A percentile compares a stretch with the other conserved stretches of the same genome.
phyloP scores from a whole-genome alignment of 2,888 invertebrate species.

The Fragum fragum region DNA sequence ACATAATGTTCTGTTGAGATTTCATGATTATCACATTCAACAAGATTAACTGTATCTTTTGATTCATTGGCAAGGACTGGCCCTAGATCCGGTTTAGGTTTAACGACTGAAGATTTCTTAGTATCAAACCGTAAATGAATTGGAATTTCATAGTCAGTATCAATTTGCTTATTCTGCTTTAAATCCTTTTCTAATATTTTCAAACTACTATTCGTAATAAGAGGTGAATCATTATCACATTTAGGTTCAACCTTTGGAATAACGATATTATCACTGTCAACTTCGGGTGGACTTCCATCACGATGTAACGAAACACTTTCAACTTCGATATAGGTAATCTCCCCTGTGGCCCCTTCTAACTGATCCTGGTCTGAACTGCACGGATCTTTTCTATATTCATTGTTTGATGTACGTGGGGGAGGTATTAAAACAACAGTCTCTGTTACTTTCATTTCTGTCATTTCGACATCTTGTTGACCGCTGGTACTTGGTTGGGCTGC shows the following conservation, averaged over 20 bases:
- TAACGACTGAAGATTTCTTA: not conserved
- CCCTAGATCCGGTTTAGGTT: slow-evolving; percentile 4
- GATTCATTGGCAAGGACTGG: not conserved
- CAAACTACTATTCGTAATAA: slow-evolving; percentile 9
- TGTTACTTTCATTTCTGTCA: slow-evolving; percentile 61
- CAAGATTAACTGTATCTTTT: not conserved
- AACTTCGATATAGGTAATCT: slow-evolving; percentile 64
- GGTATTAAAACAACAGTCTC: slow-evolving; percentile 59
- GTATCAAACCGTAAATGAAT: slow-evolving; percentile 6
- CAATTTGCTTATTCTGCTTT: not conserved
- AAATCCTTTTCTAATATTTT: slow-evolving; percentile 7
- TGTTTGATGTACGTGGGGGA: slow-evolving; percentile 46
- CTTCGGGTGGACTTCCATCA: slow-evolving; percentile 20
- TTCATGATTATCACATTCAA: slow-evolving; percentile 34
- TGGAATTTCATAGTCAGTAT: slow-evolving; percentile 12
- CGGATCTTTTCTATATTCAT: slow-evolving; percentile 59
- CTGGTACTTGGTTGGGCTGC: slow-evolving; percentile 38
- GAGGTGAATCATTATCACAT: slow-evolving; percentile 8
- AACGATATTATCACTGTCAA: slow-evolving; percentile 8
- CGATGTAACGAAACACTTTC: slow-evolving; percentile 56
- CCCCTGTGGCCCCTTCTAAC: slow-evolving; percentile 26
- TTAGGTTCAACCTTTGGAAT: slow-evolving; percentile 16
- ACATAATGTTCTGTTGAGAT: slow-evolving; percentile 47
- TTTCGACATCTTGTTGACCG: slow-evolving; percentile 49
- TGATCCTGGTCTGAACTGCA: slow-evolving; percentile 32